Evolutionary conservation across 2,888 invertebrate genomes (phyloP), one percentile per base, ranked within the genome.

Genomic region (Cataglyphis livida): DNA sequence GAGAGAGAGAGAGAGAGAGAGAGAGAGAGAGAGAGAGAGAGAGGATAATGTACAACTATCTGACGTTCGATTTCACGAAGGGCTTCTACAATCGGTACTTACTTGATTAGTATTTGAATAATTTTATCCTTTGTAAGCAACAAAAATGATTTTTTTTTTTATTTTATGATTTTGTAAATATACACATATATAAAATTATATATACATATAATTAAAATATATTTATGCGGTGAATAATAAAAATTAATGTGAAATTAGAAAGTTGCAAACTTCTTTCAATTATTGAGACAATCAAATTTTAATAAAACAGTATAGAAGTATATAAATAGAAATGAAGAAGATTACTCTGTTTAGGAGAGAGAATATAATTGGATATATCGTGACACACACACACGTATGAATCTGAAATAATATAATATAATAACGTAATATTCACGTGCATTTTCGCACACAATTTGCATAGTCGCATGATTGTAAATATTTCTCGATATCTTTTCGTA

Each of bases 1-100:
- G 59, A 44, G 6, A 35, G 32, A 35, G 32, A 35, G 32, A 32
- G 32, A 32, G 0, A 32, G 85, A 32, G n/a, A 64, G 84, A 54
- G 59, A 44, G 6, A 35, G 35, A 35, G 35, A 35, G 32, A 32
- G 32, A 35, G 32, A 35, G 84, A 32, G 35, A 54, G 76, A 51
- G 66, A 32, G 61, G 64, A 71, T 65, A 71, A 70, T 90, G 89
- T 70, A 78, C 92, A 93, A 93, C 90, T 91, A 87, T 88, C 87
- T 18, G 84, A 81, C 64, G 68, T 61, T 57, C 83, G 78, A 78
- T 84, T 84, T 79, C 81, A 73, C 41, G 75, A 74, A 66, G 74
- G 82, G 61, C 59, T 54, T n/a, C 54, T 44, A 44, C 5, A 44
- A 44, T 44, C 44, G 18, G 18, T 44, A 5, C 44, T 44, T 44